Conservation (phyloP, 2,113 vertebrate species). For the Grantiella picta region DNA sequence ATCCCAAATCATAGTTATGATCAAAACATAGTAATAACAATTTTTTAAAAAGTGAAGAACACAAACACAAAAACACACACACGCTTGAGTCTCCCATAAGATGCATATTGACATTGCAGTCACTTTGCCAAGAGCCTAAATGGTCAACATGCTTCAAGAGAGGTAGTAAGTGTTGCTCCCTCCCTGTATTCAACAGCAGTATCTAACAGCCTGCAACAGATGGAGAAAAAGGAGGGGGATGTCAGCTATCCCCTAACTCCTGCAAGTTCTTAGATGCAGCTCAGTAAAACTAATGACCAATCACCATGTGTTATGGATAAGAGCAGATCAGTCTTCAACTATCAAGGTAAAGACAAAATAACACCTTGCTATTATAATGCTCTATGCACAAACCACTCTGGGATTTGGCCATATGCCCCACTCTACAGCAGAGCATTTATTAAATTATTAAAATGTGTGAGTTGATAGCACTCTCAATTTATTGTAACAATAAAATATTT, state of each 20-base stretch:
- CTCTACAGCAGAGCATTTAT: conserved; percentile 62
- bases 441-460: conserved; percentile 74
- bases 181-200: background rate
- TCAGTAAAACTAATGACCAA: conserved; percentile 64
- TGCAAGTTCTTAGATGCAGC: conserved; percentile 4
- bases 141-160: background rate
- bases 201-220: background rate
- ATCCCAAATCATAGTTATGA: background rate
- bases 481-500: conserved; percentile 69
- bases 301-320: background rate
- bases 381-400: conserved; percentile 20
- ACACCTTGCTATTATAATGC: conserved; percentile 18
- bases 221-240: background rate
- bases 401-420: conserved; percentile 39
- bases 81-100: background rate
- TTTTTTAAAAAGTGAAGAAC: background rate
- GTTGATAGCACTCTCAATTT: conserved; percentile 68
- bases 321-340: conserved; percentile 40
- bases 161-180: background rate
- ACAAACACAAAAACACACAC: too few relatives aligned
- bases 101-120: background rate
- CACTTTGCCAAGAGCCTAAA: conserved; percentile 7
- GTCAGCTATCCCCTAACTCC: conserved; percentile 15
- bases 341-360: conserved; percentile 57
- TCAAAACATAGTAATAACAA: background rate